Evolutionary conservation across 1,140 invertebrate species (phyloP).

Genomic region (Drosophila subobscura): DNA sequence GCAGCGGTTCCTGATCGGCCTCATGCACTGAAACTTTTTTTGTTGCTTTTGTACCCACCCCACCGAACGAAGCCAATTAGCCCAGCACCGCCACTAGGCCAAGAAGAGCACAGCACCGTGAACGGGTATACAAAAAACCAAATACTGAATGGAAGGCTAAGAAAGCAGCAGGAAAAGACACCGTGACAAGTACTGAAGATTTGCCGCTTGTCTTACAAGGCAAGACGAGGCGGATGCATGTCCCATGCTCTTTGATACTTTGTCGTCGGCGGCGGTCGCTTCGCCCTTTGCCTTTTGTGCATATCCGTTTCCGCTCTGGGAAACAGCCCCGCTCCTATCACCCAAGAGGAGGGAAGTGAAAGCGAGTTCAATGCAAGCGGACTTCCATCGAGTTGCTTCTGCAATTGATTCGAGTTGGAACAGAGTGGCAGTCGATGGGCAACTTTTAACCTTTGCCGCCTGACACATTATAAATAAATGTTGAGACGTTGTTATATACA

Average conservation of each 20-base stretch:
- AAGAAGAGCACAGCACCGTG: conserved; percentile 1
- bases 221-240: conserved; percentile 35
- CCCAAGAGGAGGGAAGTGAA: conserved; percentile 25
- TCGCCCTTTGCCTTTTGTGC: conserved; percentile 42
- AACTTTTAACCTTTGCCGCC: conserved; percentile 70
- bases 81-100: conserved; percentile 1
- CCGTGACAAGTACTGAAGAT: conserved; percentile 17
- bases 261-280: conserved; percentile 25
- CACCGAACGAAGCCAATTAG: conserved; percentile 32
- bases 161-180: conserved; percentile 5
- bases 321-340: too few relatives aligned
- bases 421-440: conserved; percentile 59
- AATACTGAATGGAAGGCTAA: neutral
- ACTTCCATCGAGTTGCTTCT: conserved; percentile 45
- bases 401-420: conserved; percentile 54
- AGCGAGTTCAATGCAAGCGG: conserved; percentile 47
- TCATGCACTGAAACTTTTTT: conserved; percentile 34
- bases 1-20: conserved; percentile 52
- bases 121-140: conserved; percentile 2
- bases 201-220: conserved; percentile 35
- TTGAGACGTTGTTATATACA: conserved; percentile 38
- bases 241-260: conserved; percentile 52
- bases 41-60: conserved; percentile 5
- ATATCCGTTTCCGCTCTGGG: conserved; percentile 66
- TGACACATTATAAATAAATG: conserved; percentile 61